Evolutionary conservation across 2,888 invertebrate genomes (phyloP).

Genomic region (Invenusta paracnida): DNA sequence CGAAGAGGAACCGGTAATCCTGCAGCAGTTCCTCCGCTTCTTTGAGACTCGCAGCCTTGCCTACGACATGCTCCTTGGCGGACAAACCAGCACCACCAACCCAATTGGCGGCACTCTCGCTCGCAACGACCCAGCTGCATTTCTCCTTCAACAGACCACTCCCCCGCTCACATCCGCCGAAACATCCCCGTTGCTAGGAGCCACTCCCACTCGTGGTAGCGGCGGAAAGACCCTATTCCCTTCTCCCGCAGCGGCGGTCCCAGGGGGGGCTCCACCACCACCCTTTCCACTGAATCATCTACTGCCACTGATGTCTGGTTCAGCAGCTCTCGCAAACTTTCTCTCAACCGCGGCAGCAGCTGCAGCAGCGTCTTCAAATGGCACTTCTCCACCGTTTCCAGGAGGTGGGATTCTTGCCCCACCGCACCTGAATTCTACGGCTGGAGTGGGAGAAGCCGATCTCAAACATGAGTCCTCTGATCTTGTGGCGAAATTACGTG

Average conservation of each 20-base stretch:
- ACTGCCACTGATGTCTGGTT: background rate
- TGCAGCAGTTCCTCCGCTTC: slow-evolving; percentile 83
- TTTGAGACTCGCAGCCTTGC: slow-evolving; percentile 80
- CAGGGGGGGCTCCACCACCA: background rate
- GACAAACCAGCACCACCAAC: too few relatives aligned
- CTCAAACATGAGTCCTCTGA: background rate
- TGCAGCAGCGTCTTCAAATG: background rate
- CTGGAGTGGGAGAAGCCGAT: too few relatives aligned
- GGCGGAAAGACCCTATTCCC: background rate
- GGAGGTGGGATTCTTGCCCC: background rate
- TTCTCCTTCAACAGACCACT: too few relatives aligned
- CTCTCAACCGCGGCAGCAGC: background rate
- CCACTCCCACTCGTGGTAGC: background rate
- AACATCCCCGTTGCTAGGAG: slow-evolving; percentile 1
- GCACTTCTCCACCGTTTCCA: background rate
- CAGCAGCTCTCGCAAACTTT: background rate
- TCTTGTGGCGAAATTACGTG: background rate
- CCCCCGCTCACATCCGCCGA: slow-evolving; percentile 48
- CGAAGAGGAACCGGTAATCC: slow-evolving; percentile 82
- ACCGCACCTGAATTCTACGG: too few relatives aligned
- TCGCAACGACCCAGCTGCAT: slow-evolving; percentile 38
- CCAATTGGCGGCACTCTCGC: slow-evolving; percentile 37
- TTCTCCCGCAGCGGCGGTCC: slow-evolving; percentile 44
- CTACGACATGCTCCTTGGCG: slow-evolving; percentile 65
- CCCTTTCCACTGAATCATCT: slow-evolving; percentile 7